A percentile compares a stretch with the other conserved stretches of the same genome.
phyloP scores from a whole-genome alignment of 2,797 vertebrate species.

The Girardinus metallicus region DNA sequence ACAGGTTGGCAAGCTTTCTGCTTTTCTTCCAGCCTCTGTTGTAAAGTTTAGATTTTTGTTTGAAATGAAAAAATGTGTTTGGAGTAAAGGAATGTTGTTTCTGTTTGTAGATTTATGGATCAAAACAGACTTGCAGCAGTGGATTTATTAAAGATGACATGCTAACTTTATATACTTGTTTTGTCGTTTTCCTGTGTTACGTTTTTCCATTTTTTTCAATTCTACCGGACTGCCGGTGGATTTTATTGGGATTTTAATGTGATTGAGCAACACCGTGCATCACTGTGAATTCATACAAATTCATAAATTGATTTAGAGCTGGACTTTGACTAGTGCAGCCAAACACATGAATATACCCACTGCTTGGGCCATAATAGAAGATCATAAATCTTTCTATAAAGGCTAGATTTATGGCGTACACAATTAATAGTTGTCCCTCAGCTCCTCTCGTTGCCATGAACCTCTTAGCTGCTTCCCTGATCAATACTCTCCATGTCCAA shows the following conservation, averaged over 20 bases:
- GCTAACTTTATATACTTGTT: constrained; percentile 44
- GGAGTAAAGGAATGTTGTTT: constrained; percentile 31
- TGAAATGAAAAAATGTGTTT: neutral
- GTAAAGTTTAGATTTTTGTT: constrained; percentile 25
- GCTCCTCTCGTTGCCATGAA: neutral
- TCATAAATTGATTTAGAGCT: neutral
- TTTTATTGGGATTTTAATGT: neutral
- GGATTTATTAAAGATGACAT: constrained; percentile 60
- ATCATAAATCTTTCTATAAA: neutral
- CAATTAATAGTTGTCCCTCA: neutral
- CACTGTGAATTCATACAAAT: neutral
- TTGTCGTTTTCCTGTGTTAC: constrained; percentile 5
- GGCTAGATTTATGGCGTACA: neutral
- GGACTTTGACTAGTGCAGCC: neutral
- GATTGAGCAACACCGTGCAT: neutral
- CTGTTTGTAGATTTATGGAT: constrained; percentile 44
- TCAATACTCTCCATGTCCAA: neutral
- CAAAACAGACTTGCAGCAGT: constrained; percentile 39
- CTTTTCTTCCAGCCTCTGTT: constrained; percentile 33
- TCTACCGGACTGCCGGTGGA: neutral
- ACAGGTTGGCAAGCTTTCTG: constrained; percentile 8
- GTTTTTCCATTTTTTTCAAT: constrained; percentile 15
- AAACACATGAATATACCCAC: neutral
- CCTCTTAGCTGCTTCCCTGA: neutral
- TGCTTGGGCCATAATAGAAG: neutral